Evolutionary conservation across 2,888 invertebrate species (phyloP).

Genomic region (Cephus runcator): DNA sequence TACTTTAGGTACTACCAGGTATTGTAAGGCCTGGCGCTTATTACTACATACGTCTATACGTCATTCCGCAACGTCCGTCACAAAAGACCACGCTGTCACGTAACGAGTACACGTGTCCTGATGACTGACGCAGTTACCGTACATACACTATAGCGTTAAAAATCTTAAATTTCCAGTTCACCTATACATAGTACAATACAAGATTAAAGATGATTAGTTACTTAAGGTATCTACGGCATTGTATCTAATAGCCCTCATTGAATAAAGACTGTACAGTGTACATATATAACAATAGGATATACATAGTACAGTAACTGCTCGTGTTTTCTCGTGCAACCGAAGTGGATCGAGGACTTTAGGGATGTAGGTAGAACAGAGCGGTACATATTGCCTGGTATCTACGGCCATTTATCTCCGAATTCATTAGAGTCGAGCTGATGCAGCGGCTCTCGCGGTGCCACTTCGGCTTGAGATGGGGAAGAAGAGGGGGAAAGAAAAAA

Average conservation of each 20-base stretch:
- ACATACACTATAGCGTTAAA: background rate
- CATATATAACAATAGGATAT: background rate
- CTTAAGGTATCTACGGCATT: too few relatives aligned
- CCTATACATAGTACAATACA: background rate
- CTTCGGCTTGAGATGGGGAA: background rate
- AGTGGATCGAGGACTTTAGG: background rate
- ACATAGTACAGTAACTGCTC: background rate
- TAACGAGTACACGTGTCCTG: constrained; percentile 11
- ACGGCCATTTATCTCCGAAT: constrained; percentile 52
- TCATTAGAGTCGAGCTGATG: constrained; percentile 51
- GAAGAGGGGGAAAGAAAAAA: background rate
- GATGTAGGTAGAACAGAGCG: background rate
- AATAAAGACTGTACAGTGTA: too few relatives aligned
- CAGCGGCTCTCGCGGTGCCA: constrained; percentile 20
- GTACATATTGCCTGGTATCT: constrained; percentile 48
- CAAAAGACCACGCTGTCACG: constrained; percentile 30
- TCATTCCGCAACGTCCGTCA: constrained; percentile 24
- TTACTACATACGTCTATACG: constrained; percentile 32
- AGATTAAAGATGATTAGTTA: background rate
- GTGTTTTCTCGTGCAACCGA: background rate
- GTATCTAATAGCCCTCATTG: too few relatives aligned
- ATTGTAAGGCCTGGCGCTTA: constrained; percentile 40
- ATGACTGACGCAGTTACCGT: background rate
- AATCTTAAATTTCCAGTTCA: background rate
- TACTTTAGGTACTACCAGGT: constrained; percentile 31